Base-by-base conservation (phyloP, 2,113 vertebrate genomes). In the Ia io region DNA sequence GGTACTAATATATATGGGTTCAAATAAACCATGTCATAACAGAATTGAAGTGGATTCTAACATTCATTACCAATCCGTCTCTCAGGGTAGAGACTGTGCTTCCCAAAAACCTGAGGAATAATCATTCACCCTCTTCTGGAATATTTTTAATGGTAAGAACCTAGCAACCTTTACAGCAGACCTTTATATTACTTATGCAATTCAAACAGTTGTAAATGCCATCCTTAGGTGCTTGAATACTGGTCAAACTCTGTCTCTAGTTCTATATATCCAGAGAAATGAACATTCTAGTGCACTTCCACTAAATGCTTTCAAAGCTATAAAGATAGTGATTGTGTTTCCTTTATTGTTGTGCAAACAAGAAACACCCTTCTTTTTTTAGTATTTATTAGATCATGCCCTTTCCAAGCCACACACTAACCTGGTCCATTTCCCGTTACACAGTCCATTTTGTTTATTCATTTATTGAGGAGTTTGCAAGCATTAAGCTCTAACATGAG, bases 361-460 rank as follows among this genome's bases (percentile, higher is more conserved):
- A 49, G 37, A 59, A 77, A 30, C 12, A 23, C 1, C 2, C 2
- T 85, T 14, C n/a, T 67, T 63, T 77, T 44, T 73, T n/a, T 35
- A 9, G 1, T 9, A 30, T 25, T 59, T 16, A 56, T 20, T 17
- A 61, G 35, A 30, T 14, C 5, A 2, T 12, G 18, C 32, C 16
- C 2, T 51, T 56, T 32, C 23, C 25, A 44, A 0, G 0, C 61
- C 32, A 25, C 10, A 2, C 1, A 18, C 1, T 16, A 20, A 16
- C 17, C 17, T 32, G 71, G 18, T 44, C 37, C 18, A 0, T 47
- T 20, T 47, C 32, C 1, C 25, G 37, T 2, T 30, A 17, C 3
- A 44, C 40, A 44, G 7, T 59, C 9, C 1, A 0, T n/a, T 77
- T 61, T 32, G 77, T 37, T 65, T 44, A 49, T 9, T 67, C 22